Evolutionary conservation across 1,140 invertebrate genomes (phyloP).

Genomic region (Dryas iulia): DNA sequence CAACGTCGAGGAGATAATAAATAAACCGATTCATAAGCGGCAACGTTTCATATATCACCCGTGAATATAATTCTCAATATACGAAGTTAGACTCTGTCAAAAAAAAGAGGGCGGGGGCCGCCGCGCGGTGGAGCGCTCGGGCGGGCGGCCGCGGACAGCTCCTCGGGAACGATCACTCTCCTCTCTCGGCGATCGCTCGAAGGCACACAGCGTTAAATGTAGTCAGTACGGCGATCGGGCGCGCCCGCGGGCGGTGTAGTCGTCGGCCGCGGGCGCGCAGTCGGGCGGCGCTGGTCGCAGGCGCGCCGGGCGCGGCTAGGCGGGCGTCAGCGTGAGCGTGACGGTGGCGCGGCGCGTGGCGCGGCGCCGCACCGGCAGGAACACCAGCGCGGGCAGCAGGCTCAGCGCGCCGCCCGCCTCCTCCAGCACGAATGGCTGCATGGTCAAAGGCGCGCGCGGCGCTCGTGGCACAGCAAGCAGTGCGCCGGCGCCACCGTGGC

Average conservation of each 20-base stretch:
- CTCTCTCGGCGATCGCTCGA: conserved; percentile 76
- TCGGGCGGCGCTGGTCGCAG: conserved; percentile 26
- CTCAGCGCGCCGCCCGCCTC: conserved; percentile 81
- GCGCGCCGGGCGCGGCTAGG: conserved; percentile 78
- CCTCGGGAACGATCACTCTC: conserved; percentile 62
- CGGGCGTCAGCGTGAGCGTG: conserved; percentile 94
- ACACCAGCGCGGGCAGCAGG: conserved; percentile 94
- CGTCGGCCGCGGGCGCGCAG: conserved; percentile 43
- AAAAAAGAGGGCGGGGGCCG: conserved; percentile 57
- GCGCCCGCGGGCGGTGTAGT: conserved; percentile 53
- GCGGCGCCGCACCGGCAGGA: conserved; percentile 93
- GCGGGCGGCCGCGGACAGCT: conserved; percentile 63
- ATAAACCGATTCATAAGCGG: conserved; percentile 76
- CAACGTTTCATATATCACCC: conserved; percentile 80
- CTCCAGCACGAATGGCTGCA: conserved; percentile 93
- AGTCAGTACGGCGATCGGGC: conserved; percentile 68
- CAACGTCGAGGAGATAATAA: conserved; percentile 78
- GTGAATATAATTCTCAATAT: conserved; percentile 79
- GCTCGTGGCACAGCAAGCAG: conserved; percentile 85
- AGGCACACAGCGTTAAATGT: conserved; percentile 80
- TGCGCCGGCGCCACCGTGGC: conserved; percentile 82
- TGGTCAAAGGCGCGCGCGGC: conserved; percentile 83
- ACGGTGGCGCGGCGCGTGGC: conserved; percentile 90
- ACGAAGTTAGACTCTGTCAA: conserved; percentile 78
- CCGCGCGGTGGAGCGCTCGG: conserved; percentile 60